Percentiles rank a stretch among this genome's conserved stretches.
Evolutionary conservation across 92 coral and sea anemone genomes (phyloP).

Genomic region (Phymanthus crucifer): DNA sequence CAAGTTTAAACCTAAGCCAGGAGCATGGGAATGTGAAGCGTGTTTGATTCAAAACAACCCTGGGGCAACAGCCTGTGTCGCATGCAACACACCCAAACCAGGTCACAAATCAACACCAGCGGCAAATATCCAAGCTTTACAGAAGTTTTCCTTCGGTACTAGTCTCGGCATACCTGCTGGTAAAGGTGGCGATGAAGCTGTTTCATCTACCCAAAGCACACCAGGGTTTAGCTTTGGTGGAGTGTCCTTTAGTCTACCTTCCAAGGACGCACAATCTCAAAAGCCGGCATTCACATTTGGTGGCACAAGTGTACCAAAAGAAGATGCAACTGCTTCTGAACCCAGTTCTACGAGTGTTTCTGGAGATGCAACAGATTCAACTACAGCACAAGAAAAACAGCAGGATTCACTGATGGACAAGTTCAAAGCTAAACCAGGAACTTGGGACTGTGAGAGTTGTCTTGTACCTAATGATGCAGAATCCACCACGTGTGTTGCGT

Average conservation of each 20-base stretch:
- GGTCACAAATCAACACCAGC: slow-evolving; percentile 4
- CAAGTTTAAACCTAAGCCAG: slow-evolving; percentile 21
- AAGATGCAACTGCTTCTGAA: neutral
- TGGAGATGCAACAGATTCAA: neutral
- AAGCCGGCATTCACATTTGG: slow-evolving; percentile 27
- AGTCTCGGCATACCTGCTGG: neutral
- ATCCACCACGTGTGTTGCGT: slow-evolving; percentile 49
- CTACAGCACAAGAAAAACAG: no score
- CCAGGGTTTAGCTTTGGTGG: slow-evolving; percentile 23
- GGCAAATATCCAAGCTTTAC: neutral
- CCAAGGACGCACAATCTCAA: neutral
- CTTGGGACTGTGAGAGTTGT: slow-evolving; percentile 72
- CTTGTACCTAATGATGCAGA: slow-evolving; percentile 49
- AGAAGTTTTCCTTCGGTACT: neutral
- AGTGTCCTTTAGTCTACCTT: neutral
- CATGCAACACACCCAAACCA: slow-evolving; percentile 57
- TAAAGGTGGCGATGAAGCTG: slow-evolving; percentile 26
- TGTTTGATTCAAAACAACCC: slow-evolving; percentile 56
- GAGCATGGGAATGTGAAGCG: slow-evolving; percentile 68
- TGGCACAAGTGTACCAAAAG: neutral
- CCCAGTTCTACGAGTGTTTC: neutral
- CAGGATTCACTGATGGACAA: slow-evolving; percentile 24
- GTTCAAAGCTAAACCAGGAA: slow-evolving; percentile 60
- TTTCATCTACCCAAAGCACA: neutral
- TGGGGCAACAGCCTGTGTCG: slow-evolving; percentile 39